Percentiles rank a stretch among this genome's conserved stretches.
Evolutionary conservation across 2,113 vertebrate genomes (phyloP).

Genomic region (Gymnarchus niloticus): DNA sequence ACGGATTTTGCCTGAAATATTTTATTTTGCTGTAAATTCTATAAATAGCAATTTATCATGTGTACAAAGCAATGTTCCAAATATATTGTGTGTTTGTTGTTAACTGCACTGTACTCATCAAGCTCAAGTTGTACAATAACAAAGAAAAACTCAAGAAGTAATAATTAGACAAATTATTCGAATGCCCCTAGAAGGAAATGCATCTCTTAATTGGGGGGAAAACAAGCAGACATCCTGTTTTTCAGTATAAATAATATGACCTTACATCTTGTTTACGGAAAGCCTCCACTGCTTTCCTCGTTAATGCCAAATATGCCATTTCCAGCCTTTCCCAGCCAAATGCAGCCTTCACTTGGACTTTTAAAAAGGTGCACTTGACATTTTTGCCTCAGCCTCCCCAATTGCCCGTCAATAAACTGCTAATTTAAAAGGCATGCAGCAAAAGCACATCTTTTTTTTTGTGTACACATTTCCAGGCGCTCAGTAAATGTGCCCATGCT

Average conservation of each 20-base stretch:
- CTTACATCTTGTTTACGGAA: not conserved
- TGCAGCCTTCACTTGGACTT: slow-evolving; percentile 21
- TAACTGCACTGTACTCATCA: not conserved
- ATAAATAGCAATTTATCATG: not conserved
- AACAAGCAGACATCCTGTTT: not conserved
- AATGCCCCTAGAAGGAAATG: not conserved
- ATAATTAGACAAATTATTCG: not conserved
- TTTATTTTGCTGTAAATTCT: not conserved
- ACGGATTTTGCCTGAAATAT: not conserved
- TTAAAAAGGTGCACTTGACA: slow-evolving; percentile 36
- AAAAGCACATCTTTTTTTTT: slow-evolving; percentile 17
- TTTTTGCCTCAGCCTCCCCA: slow-evolving; percentile 30
- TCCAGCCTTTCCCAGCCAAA: not conserved
- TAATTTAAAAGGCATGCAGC: slow-evolving; percentile 43
- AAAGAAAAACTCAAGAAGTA: not conserved
- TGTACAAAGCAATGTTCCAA: not conserved
- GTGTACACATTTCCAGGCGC: slow-evolving; percentile 36
- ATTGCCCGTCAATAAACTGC: slow-evolving; percentile 41
- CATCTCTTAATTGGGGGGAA: not conserved
- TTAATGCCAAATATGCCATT: slow-evolving; percentile 18
- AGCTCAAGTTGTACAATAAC: not conserved
- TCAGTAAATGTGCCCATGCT: slow-evolving; percentile 37
- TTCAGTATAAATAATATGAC: slow-evolving; percentile 10
- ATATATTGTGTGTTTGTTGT: not conserved
- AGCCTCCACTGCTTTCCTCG: not conserved